Evolutionary conservation across 2,797 vertebrate species (phyloP), one percentile per base, ranked within the genome.

Genomic region (Oreochromis mossambicus): DNA sequence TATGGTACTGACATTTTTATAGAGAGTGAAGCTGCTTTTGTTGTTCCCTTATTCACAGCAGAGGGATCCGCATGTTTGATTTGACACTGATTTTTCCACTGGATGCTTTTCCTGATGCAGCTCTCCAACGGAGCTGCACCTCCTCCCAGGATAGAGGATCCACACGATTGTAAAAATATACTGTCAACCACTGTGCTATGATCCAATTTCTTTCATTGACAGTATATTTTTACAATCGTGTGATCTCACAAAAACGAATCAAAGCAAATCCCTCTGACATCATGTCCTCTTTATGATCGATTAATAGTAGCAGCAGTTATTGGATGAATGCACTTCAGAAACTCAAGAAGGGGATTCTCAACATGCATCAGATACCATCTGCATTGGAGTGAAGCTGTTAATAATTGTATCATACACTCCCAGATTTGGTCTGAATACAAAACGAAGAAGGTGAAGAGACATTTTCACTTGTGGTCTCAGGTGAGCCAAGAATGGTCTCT

Each of bases 61-160:
- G 0, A 0, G 11, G 21, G 52, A 1, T 12, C 21, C 2, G 7
- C 52, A 1, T 54, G 34, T 54, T 54, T 24, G 52, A 24, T 52
- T 52, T 52, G 48, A 50, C 17, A 50, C 48, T 19, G 46, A 48
- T 51, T 51, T 3, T 52, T 52, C 51, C 21, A 13, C 21, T 24
- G 21, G 52, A 54, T 24, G 52, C 51, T 21, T 21, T 52, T 6
- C 51, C n/a, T 17, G 55, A 3, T 58, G 29, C 29, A 34, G 56
- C 56, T 58, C 29, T 19, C 56, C 55, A 32, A 58, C 3, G 0
- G 29, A 61, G 17, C 34, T 61, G 32, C 56, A 34, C 17, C 0
- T 61, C 56, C 17, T 11, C 56, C 9, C 17, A 61, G 19, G 29
- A 34, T 0, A 61, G 32, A 61, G 32, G 32, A 34, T 61, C 56